A percentile compares a stretch with the other conserved stretches of the same genome.
phyloP scores from a whole-genome alignment of 1,140 invertebrate species.

The Drosophila ananassae region DNA sequence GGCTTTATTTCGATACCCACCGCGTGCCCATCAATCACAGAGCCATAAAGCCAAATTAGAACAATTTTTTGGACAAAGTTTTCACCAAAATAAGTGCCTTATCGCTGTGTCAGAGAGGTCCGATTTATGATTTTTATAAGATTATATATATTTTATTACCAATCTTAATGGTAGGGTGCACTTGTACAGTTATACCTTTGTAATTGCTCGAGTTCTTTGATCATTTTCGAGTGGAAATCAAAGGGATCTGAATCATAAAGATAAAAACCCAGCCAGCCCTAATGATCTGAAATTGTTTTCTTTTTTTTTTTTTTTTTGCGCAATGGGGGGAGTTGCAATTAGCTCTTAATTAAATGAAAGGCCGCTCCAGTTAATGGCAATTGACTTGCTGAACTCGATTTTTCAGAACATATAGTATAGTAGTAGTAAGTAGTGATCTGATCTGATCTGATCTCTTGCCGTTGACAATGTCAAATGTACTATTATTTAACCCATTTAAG shows the following conservation, averaged over 20 bases:
- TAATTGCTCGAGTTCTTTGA: background rate
- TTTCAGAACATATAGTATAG: no score
- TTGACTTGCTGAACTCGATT: slow-evolving; percentile 47
- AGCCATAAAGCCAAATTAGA: slow-evolving; percentile 46
- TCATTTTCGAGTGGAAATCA: slow-evolving; percentile 39
- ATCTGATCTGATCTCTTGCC: background rate
- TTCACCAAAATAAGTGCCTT: slow-evolving; percentile 14
- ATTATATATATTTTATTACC: no score
- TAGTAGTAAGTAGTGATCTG: no score
- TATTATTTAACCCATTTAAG: slow-evolving; percentile 45
- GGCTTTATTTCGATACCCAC: slow-evolving; percentile 27
- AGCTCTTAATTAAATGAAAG: slow-evolving; percentile 48
- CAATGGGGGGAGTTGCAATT: slow-evolving; percentile 45
- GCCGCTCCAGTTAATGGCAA: slow-evolving; percentile 31
- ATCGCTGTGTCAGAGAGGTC: slow-evolving; percentile 27
- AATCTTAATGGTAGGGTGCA: no score
- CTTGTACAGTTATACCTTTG: no score
- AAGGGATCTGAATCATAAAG: slow-evolving; percentile 35
- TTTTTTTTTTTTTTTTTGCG: background rate
- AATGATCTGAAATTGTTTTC: slow-evolving; percentile 27
- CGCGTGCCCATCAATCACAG: slow-evolving; percentile 50
- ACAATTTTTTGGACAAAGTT: slow-evolving; percentile 27
- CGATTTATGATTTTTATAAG: no score
- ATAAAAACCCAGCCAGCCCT: slow-evolving; percentile 17
- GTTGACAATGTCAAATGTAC: slow-evolving; percentile 41